These are phyloP conservation scores for Atrichornis clamosus DNA, from an alignment of 2,113 vertebrate genomes.

Conservation along the genomic window DNA sequence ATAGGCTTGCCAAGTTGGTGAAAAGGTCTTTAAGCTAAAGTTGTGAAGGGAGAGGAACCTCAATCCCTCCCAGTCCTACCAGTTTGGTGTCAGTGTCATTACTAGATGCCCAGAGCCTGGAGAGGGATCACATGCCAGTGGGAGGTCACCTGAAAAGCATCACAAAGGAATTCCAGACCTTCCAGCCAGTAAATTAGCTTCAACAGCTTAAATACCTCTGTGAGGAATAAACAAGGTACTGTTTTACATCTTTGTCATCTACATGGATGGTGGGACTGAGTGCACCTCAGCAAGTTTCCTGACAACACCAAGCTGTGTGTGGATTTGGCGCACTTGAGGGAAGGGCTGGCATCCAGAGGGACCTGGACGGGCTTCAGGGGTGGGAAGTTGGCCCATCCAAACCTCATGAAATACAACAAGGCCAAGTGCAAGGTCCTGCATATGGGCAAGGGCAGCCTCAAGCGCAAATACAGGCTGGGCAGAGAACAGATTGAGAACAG, in stretches of 20 bases:
- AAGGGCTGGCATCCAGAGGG: neutral
- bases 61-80: neutral
- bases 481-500: neutral
- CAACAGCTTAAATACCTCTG: neutral
- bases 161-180: neutral
- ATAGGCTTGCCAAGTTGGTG: neutral
- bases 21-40: neutral
- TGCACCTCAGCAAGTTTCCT: neutral
- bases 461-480: neutral
- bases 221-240: neutral
- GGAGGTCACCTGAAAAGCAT: neutral
- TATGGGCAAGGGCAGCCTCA: neutral
- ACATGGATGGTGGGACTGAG: neutral
- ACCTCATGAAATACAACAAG: neutral
- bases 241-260: neutral
- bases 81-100: neutral
- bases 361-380: too few relatives aligned
- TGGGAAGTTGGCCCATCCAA: neutral
- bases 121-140: neutral
- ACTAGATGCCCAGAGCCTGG: neutral
- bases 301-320: neutral
- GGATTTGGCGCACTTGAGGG: neutral
- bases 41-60: neutral
- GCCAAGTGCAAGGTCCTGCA: neutral
- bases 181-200: neutral